A percentile compares a stretch with the other conserved stretches of the same genome.
Evolutionary conservation across 1,140 invertebrate species (phyloP).

Genomic region (Caenorhabditis inopinata): DNA sequence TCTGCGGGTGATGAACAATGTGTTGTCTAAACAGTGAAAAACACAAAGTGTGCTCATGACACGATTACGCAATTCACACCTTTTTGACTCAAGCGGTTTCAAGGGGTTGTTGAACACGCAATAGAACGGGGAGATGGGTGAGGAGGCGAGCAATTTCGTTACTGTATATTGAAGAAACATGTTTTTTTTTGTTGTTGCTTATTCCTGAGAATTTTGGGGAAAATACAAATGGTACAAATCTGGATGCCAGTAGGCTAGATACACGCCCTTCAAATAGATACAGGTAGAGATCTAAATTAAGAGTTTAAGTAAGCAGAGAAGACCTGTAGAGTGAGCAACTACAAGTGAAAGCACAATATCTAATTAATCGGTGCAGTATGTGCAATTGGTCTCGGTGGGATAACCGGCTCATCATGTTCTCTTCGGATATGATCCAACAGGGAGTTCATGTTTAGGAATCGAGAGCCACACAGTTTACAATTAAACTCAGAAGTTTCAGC

Average conservation of each 20-base stretch:
- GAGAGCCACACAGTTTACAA: conserved; percentile 40
- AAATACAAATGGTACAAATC: too few species aligned
- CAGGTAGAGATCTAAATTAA: too few species aligned
- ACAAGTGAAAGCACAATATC: not conserved
- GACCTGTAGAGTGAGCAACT: too few species aligned
- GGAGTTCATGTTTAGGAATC: conserved; percentile 38
- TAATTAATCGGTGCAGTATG: conserved; percentile 29
- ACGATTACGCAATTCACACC: conserved; percentile 16
- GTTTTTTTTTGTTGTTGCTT: too few species aligned
- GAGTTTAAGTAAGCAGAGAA: too few species aligned
- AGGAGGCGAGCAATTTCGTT: too few species aligned
- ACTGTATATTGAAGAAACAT: too few species aligned
- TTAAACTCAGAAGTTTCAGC: not conserved
- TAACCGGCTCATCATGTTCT: conserved; percentile 36
- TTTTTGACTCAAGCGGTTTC: not conserved
- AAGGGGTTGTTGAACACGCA: not conserved
- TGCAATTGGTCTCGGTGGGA: conserved; percentile 23
- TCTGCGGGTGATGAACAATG: not conserved
- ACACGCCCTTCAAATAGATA: too few species aligned
- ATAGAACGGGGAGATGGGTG: too few species aligned
- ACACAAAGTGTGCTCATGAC: not conserved
- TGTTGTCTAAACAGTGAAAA: not conserved
- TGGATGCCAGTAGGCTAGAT: too few species aligned
- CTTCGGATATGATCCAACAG: conserved; percentile 31
- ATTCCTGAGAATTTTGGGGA: too few species aligned